These are phyloP conservation scores for Phrynocephalus forsythii DNA, from an alignment of 2,797 vertebrate species.

Conservation along the genomic window DNA sequence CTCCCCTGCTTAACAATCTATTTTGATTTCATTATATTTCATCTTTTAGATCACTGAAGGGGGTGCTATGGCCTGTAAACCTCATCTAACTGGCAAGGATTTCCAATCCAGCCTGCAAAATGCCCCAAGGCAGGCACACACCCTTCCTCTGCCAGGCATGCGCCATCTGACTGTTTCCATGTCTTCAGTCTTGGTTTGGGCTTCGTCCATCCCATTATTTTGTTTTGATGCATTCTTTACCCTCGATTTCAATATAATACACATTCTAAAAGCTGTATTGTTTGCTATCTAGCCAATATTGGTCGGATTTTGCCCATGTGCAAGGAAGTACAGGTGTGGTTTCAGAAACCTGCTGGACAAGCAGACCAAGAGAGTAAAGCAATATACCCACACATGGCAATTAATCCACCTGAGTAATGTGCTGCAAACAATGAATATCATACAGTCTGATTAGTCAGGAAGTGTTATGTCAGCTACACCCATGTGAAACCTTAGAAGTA, in stretches of 20 bases:
- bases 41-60: no score
- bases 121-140: no score
- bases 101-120: no score
- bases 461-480: slow-evolving; percentile 18
- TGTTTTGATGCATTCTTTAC: background rate
- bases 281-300: background rate
- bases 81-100: no score
- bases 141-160: no score
- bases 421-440: slow-evolving; percentile 12
- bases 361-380: slow-evolving; percentile 58
- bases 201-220: no score
- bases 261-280: background rate
- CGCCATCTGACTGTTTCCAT: no score
- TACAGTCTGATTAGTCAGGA: background rate
- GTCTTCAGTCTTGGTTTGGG: no score
- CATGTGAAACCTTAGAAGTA: slow-evolving; percentile 16
- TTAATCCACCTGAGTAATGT: slow-evolving; percentile 49
- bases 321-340: background rate
- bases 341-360: slow-evolving; percentile 36
- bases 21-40: no score
- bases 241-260: background rate
- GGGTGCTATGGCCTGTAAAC: no score
- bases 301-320: background rate
- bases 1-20: no score
- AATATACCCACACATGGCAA: slow-evolving; percentile 23